Conservation (phyloP, 2,113 vertebrate species). For the Centropristis striata region DNA sequence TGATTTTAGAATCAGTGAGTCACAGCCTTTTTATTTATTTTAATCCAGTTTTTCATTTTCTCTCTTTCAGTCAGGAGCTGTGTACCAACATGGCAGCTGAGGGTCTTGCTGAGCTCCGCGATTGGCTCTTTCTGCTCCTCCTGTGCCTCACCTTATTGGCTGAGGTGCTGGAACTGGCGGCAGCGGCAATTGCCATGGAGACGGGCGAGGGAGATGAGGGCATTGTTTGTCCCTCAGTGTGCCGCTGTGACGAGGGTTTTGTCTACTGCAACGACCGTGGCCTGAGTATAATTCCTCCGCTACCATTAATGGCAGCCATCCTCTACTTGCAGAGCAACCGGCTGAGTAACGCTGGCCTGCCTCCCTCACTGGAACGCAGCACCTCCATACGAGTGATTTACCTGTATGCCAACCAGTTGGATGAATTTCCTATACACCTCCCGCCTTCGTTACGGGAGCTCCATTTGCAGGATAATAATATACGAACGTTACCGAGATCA, state of each 20-base stretch:
- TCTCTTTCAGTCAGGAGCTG: conserved; percentile 63
- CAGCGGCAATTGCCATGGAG: conserved; percentile 85
- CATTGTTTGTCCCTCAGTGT: conserved; percentile 89
- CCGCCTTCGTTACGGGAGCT: conserved; percentile 93
- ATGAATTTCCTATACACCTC: conserved; percentile 91
- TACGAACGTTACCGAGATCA: conserved; percentile 89
- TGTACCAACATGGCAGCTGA: conserved; percentile 86
- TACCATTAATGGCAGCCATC: conserved; percentile 91
- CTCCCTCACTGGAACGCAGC: conserved; percentile 86
- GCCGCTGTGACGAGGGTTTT: conserved; percentile 93
- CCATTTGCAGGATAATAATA: conserved; percentile 97
- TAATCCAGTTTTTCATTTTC: conserved; percentile 55
- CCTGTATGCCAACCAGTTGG: conserved; percentile 94
- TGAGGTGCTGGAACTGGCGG: conserved; percentile 89
- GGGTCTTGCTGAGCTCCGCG: conserved; percentile 90
- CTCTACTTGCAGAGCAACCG: conserved; percentile 98
- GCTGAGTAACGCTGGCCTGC: conserved; percentile 91
- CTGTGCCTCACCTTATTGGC: conserved; percentile 93
- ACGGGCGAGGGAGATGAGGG: conserved; percentile 84
- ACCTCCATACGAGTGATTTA: conserved; percentile 91
- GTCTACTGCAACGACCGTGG: conserved; percentile 98
- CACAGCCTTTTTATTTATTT: conserved; percentile 23
- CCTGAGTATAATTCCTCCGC: conserved; percentile 89
- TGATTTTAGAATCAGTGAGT: conserved; percentile 2
- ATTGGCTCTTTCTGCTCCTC: conserved; percentile 93